phyloP scores from a whole-genome alignment of 1,140 invertebrate species.

The Achatina immaculata region DNA sequence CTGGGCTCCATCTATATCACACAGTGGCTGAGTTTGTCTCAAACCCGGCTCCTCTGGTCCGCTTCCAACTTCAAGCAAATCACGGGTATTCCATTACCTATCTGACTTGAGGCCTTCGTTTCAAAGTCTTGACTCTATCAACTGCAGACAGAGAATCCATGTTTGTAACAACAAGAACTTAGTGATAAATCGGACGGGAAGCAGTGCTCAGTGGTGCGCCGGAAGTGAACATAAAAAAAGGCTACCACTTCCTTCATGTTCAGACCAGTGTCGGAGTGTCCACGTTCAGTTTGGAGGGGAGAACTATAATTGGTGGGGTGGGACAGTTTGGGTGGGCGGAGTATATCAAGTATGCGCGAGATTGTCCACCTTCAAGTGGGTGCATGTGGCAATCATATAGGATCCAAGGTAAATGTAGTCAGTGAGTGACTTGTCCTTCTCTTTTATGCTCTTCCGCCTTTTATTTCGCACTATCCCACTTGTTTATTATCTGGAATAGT shows the following conservation, averaged over 20 bases:
- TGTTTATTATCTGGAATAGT: too few species aligned
- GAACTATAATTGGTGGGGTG: not conserved
- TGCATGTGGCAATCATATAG: constrained; percentile 16
- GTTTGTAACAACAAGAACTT: too few species aligned
- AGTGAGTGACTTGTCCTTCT: not conserved
- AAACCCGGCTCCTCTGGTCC: too few species aligned
- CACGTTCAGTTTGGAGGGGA: not conserved
- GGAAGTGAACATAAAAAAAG: not conserved
- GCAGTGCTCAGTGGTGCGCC: not conserved
- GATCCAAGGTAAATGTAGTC: not conserved
- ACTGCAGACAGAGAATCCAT: too few species aligned
- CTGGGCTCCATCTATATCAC: too few species aligned
- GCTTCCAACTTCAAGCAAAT: too few species aligned
- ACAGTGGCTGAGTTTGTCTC: too few species aligned
- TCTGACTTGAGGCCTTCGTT: too few species aligned
- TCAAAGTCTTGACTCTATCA: too few species aligned
- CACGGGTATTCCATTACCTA: too few species aligned
- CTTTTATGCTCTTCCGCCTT: not conserved
- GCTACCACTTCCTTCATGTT: not conserved
- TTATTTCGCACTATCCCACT: not conserved
- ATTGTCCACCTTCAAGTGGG: constrained; percentile 19
- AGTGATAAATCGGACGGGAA: too few species aligned
- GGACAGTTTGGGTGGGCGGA: not conserved
- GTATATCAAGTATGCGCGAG: not conserved
- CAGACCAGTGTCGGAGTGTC: not conserved